Conservation (phyloP, 2,797 vertebrate genomes). For the Falco peregrinus region DNA sequence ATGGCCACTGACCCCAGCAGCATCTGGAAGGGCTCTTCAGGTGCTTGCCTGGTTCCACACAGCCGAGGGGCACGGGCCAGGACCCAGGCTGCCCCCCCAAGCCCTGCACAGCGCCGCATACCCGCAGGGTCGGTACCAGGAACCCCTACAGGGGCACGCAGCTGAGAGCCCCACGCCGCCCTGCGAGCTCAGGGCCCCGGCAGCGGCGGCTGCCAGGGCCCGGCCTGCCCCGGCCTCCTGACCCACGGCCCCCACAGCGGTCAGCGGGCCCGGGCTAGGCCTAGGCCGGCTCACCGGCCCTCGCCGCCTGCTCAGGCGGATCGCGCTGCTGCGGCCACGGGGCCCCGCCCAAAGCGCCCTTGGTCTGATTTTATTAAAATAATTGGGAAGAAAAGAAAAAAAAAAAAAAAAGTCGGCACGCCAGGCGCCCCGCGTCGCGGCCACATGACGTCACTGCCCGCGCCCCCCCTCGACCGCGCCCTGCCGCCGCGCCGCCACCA, state of each 20-base stretch:
- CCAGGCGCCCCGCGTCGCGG: accelerated
- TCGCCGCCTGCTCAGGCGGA: background rate
- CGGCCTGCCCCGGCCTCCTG: background rate
- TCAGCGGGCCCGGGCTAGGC: background rate
- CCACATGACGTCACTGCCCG: accelerated
- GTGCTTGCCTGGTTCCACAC: too few relatives aligned
- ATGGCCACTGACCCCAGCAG: accelerated
- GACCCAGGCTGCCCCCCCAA: background rate
- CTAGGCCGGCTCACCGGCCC: background rate
- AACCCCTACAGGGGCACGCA: accelerated
- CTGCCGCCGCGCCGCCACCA: background rate
- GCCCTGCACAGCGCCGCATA: background rate
- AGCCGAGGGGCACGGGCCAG: background rate
- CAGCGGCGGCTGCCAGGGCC: background rate
- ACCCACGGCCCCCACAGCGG: too few relatives aligned
- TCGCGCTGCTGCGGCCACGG: background rate
- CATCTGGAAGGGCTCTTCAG: background rate
- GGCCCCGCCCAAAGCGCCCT: too few relatives aligned
- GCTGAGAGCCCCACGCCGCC: too few relatives aligned
- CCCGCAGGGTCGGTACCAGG: accelerated
- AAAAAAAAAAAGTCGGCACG: background rate
- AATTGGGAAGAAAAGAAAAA: too few relatives aligned
- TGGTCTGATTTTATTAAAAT: background rate
- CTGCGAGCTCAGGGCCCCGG: background rate
- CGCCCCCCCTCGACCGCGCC: background rate